Conservation (phyloP, 2,113 vertebrate species). For the Myotis yumanensis region DNA sequence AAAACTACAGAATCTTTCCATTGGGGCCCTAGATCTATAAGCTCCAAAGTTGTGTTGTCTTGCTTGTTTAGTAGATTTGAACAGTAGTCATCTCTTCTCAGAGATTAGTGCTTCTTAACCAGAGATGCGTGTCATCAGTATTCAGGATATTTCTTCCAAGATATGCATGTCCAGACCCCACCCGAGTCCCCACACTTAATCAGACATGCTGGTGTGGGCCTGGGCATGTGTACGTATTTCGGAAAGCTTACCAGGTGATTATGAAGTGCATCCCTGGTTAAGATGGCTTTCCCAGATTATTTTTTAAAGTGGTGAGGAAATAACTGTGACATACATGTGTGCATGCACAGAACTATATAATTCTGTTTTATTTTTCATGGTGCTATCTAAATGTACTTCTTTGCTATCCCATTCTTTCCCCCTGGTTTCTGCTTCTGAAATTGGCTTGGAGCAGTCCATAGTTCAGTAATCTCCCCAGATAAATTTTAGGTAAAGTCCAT, state of each 20-base stretch:
- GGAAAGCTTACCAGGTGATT: not conserved
- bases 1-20: not conserved
- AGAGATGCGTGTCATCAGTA: not conserved
- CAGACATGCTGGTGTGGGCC: not conserved
- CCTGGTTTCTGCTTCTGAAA: conserved; percentile 16
- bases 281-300: not conserved
- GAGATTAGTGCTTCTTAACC: not conserved
- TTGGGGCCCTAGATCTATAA: not conserved
- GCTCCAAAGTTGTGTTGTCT: not conserved
- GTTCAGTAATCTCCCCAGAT: not conserved
- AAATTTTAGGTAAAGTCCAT: conserved; percentile 4
- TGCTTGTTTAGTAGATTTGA: not conserved
- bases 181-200: not conserved
- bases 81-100: not conserved
- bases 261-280: not conserved
- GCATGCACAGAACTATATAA: not conserved
- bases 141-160: not conserved
- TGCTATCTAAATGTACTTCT: not conserved
- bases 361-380: not conserved
- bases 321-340: not conserved
- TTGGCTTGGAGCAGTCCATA: not conserved
- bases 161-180: not conserved
- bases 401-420: not conserved
- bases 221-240: not conserved
- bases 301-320: not conserved